These are phyloP conservation scores for Dendrocincla tyrannina DNA, from an alignment of 2,797 vertebrate species.

Conservation along the genomic window DNA sequence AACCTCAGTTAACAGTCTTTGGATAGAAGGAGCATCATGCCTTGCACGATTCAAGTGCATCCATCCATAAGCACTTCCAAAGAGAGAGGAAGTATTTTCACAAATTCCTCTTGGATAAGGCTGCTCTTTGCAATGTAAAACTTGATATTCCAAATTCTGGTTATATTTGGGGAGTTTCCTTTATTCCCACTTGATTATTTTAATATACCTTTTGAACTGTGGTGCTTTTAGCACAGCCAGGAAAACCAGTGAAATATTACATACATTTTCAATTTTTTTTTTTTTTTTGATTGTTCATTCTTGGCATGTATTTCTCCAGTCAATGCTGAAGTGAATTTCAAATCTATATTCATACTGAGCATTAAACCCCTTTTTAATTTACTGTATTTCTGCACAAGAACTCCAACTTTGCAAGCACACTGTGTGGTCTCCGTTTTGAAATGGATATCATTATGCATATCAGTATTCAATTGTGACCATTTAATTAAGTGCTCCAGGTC, in stretches of 20 bases:
- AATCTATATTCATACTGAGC: not conserved
- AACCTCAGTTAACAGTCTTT: not conserved
- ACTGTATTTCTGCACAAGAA: not conserved
- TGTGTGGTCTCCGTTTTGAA: not conserved
- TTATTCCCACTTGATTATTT: not conserved
- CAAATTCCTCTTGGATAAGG: not conserved
- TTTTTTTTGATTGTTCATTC: not conserved
- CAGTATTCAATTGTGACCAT: not conserved
- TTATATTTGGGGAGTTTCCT: not conserved
- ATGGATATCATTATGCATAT: not conserved
- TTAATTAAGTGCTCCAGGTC: slow-evolving; percentile 24
- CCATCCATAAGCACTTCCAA: not conserved
- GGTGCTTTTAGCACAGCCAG: not conserved
- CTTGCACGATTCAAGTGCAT: not conserved
- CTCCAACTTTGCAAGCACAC: not conserved
- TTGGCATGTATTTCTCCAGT: not conserved
- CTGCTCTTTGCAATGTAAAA: not conserved
- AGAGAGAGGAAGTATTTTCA: not conserved
- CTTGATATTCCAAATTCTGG: not conserved
- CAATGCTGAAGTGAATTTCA: not conserved
- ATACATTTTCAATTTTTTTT: not conserved
- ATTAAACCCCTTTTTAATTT: not conserved
- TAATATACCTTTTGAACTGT: not conserved
- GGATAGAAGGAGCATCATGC: not conserved
- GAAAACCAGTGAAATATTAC: not conserved